Evolutionary conservation across 2,797 vertebrate species (phyloP), one percentile per base, ranked within the genome.

Genomic region (Hybognathus amarus): DNA sequence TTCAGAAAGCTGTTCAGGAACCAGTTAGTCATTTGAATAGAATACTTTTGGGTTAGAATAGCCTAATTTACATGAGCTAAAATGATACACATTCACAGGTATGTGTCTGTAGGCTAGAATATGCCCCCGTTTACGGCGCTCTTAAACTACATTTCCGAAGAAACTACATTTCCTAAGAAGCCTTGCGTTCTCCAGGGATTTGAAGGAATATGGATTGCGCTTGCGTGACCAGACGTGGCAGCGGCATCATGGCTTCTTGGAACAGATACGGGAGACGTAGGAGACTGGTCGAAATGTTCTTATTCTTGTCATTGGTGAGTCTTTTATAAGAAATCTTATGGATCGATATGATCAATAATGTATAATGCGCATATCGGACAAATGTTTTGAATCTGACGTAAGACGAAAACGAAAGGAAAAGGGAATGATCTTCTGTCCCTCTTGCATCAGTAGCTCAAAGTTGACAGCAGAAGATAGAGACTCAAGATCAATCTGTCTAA

Each of bases 211-310:
- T 20, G 54, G 45, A 91, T 6, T 93, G 94, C 95, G 95, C 94
- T 6, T 94, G 95, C 94, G 95, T 91, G 91, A 74, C 93, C 92
- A 94, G 94, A 96, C 95, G 95, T 96, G 95, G 95, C 95, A 96
- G 91, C 94, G 91, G 94, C 93, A 95, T 95, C 94, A 96, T 95
- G 95, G 94, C 94, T 93, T 94, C 93, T 91, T 90, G 93, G 93
- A 94, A 73, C 66, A 67, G 87, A 88, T 83, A 63, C 93, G 88
- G 92, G 91, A 94, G 92, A 91, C 89, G 88, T 88, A 90, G 88
- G 92, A 92, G 90, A 88, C 93, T 85, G 88, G 86, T 88, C 87
- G 94, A 90, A 90, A 95, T 95, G 93, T 91, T 90, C 80, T 50
- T 77, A 71, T 47, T 95, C 88, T 30, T 93, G 82, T 33, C 93